Percentiles rank a stretch among this genome's conserved stretches.
Evolutionary conservation across 2,888 invertebrate genomes (phyloP).

Genomic region (Amphimallon solstitiale): DNA sequence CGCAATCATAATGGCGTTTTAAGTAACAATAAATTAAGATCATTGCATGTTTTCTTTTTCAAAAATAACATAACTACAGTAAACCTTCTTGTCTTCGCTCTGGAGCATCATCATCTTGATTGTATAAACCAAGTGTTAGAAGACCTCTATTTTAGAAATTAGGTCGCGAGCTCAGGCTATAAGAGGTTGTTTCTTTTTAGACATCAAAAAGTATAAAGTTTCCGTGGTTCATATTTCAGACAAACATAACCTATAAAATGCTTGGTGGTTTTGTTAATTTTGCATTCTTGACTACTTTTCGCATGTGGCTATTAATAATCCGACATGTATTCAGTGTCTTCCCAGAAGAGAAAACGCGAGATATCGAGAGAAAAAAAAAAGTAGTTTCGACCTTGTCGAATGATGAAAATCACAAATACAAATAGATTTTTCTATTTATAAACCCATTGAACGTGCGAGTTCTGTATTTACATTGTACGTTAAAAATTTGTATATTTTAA

Average conservation of each 20-base stretch:
- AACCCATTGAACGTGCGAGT: constrained; percentile 4
- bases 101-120: too few relatives aligned
- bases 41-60: too few relatives aligned
- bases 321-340: neutral
- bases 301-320: constrained; percentile 18
- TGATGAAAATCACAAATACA: constrained; percentile 28
- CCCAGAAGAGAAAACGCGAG: neutral
- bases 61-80: too few relatives aligned
- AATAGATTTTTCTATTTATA: constrained; percentile 30
- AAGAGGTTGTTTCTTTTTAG: constrained; percentile 3
- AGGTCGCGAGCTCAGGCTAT: neutral
- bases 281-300: neutral
- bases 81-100: too few relatives aligned
- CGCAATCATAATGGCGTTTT: too few relatives aligned
- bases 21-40: too few relatives aligned
- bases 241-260: neutral
- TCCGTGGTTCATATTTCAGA: neutral
- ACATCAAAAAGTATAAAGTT: neutral
- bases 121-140: too few relatives aligned
- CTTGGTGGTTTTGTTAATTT: constrained; percentile 13
- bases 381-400: constrained; percentile 18
- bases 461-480: constrained; percentile 30
- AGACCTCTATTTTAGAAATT: neutral
- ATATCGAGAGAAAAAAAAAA: constrained; percentile 9
- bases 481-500: constrained; percentile 30